Evolutionary conservation across 2,888 invertebrate species (phyloP).

Genomic region (Cheilosia grossa): DNA sequence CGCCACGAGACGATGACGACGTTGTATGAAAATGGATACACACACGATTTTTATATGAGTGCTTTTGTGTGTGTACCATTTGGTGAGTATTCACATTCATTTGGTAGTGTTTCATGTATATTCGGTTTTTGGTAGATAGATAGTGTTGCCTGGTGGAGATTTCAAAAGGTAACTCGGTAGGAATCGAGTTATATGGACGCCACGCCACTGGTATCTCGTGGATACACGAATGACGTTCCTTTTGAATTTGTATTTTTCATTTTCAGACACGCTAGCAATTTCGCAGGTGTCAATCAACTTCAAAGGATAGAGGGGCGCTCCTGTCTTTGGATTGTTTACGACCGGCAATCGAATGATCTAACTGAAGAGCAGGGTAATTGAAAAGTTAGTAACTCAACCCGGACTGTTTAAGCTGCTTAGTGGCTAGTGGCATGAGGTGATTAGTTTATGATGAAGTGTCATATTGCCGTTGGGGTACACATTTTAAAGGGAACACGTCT

Average conservation of each 20-base stretch:
- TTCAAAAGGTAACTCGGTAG: too few species aligned
- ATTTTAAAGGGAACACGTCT: not conserved
- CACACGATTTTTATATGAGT: too few species aligned
- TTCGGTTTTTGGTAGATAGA: too few species aligned
- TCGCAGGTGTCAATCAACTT: constrained; percentile 29
- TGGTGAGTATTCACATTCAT: too few species aligned
- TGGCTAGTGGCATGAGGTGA: not conserved
- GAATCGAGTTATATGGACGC: too few species aligned
- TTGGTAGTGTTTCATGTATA: too few species aligned
- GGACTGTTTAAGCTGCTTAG: not conserved
- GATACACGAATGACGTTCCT: not conserved
- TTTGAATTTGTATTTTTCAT: constrained; percentile 14
- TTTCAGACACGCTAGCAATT: not conserved
- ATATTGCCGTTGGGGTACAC: not conserved
- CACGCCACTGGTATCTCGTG: too few species aligned
- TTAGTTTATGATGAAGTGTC: not conserved
- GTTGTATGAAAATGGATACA: too few species aligned
- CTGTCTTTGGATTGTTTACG: not conserved
- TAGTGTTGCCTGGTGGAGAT: too few species aligned
- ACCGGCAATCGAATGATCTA: not conserved
- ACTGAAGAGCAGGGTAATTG: not conserved
- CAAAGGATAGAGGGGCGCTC: not conserved
- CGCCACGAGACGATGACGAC: too few species aligned
- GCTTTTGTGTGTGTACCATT: too few species aligned
- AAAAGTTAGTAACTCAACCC: not conserved